Conservation (phyloP, 2,888 invertebrate species). For the Stenchaetothrips biformis region DNA sequence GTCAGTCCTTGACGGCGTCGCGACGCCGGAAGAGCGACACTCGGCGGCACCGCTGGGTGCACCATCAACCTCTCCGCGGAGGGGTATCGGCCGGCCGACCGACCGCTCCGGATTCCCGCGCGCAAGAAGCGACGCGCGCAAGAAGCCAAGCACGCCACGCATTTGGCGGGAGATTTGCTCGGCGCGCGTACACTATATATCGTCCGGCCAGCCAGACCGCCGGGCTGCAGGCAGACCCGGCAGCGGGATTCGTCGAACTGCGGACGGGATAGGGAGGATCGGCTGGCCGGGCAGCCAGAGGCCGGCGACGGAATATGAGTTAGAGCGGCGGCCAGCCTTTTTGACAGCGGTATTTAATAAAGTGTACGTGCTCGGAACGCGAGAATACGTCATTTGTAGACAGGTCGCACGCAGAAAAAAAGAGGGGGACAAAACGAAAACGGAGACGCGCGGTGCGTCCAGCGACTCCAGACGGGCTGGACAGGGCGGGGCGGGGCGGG, state of each 20-base stretch:
- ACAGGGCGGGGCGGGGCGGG: not conserved
- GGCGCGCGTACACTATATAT: not conserved
- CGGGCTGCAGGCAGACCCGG: not conserved
- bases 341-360: constrained; percentile 25
- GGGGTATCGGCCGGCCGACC: too few species aligned
- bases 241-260: too few species aligned
- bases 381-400: constrained; percentile 23
- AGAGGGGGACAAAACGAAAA: not conserved
- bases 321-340: constrained; percentile 2
- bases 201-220: not conserved
- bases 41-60: too few species aligned
- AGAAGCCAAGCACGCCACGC: too few species aligned
- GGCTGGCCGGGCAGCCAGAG: not conserved
- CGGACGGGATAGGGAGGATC: not conserved
- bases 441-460: not conserved
- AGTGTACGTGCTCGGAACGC: constrained; percentile 24
- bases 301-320: not conserved
- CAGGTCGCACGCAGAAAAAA: not conserved
- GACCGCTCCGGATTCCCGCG: too few species aligned
- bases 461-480: not conserved
- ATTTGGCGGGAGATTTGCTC: too few species aligned
- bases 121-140: too few species aligned
- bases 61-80: too few species aligned
- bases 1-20: too few species aligned
- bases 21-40: too few species aligned